Percentiles rank a stretch among this genome's conserved stretches.
phyloP scores from a whole-genome alignment of 2,888 invertebrate genomes.

The Anarsia innoxiella region DNA sequence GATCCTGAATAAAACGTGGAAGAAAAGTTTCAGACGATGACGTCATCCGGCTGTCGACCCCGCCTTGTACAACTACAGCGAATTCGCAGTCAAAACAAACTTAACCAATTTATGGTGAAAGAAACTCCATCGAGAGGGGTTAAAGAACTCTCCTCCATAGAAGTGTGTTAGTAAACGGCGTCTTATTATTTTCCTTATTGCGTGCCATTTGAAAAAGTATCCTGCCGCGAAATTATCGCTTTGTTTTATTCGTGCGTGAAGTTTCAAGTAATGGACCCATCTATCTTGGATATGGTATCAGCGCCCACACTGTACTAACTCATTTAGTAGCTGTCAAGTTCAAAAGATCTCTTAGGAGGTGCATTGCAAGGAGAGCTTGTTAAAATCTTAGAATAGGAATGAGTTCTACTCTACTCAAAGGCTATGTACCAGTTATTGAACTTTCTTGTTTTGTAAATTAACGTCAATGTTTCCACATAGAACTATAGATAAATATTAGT shows the following conservation, averaged over 20 bases:
- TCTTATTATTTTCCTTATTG: constrained; percentile 6
- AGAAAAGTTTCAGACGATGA: constrained; percentile 37
- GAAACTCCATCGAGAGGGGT: constrained; percentile 16
- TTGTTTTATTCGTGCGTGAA: constrained; percentile 21
- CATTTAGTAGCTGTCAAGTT: constrained; percentile 37
- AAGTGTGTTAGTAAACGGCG: neutral
- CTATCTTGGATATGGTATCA: constrained; percentile 31
- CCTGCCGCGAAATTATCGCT: constrained; percentile 7
- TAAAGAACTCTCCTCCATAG: too few relatives aligned
- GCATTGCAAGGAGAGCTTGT: too few relatives aligned
- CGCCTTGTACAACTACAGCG: constrained; percentile 46
- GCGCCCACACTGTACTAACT: constrained; percentile 38
- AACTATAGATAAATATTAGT: too few relatives aligned
- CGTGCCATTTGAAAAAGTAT: constrained; percentile 7
- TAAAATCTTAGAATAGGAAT: too few relatives aligned
- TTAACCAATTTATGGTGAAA: constrained; percentile 22
- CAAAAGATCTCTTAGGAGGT: too few relatives aligned
- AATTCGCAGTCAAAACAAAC: constrained; percentile 66
- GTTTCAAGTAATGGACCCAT: constrained; percentile 34
- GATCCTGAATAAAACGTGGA: too few relatives aligned
- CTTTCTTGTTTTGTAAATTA: too few relatives aligned
- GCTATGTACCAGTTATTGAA: too few relatives aligned
- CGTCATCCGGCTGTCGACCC: constrained; percentile 58
- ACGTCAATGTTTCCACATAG: too few relatives aligned
- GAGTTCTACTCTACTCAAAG: too few relatives aligned